phyloP scores from a whole-genome alignment of 2,888 invertebrate species.

The Ichneumon xanthorius region DNA sequence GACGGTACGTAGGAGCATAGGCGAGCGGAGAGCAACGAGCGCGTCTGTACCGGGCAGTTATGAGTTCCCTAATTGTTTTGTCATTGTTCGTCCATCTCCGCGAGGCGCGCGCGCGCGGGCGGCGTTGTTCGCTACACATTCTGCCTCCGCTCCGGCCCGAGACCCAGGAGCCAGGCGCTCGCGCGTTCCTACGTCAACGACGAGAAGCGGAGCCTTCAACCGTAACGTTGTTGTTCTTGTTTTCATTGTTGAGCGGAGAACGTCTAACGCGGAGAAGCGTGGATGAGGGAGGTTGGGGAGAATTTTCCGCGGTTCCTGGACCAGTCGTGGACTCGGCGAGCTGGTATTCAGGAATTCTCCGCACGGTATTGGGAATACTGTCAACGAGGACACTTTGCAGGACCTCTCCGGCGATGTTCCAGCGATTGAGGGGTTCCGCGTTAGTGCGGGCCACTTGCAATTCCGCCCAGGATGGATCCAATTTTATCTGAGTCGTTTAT shows the following conservation, averaged over 20 bases:
- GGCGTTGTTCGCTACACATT: constrained; percentile 53
- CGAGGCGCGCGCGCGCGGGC: constrained; percentile 38
- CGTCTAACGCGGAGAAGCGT: background rate
- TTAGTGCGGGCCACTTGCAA: background rate
- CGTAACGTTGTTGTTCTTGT: constrained; percentile 60
- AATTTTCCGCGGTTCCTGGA: constrained; percentile 19
- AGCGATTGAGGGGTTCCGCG: background rate
- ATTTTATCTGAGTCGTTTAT: background rate
- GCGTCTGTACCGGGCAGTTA: constrained; percentile 82
- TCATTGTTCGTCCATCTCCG: constrained; percentile 80
- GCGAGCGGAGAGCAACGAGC: constrained; percentile 75
- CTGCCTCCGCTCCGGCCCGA: background rate
- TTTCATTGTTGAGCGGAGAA: constrained; percentile 66
- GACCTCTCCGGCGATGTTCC: background rate
- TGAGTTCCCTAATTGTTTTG: constrained; percentile 85
- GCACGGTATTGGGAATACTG: constrained; percentile 19
- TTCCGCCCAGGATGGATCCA: background rate
- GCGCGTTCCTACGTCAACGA: constrained; percentile 43
- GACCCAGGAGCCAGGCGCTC: background rate
- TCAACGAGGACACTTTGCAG: background rate
- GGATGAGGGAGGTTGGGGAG: constrained; percentile 4
- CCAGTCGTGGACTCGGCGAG: background rate
- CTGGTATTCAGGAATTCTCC: constrained; percentile 19
- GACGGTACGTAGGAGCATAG: constrained; percentile 61
- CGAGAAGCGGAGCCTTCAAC: constrained; percentile 2